These are phyloP conservation scores for Moxostoma hubbsi DNA, from an alignment of 2,797 vertebrate genomes.

Conservation along the genomic window DNA sequence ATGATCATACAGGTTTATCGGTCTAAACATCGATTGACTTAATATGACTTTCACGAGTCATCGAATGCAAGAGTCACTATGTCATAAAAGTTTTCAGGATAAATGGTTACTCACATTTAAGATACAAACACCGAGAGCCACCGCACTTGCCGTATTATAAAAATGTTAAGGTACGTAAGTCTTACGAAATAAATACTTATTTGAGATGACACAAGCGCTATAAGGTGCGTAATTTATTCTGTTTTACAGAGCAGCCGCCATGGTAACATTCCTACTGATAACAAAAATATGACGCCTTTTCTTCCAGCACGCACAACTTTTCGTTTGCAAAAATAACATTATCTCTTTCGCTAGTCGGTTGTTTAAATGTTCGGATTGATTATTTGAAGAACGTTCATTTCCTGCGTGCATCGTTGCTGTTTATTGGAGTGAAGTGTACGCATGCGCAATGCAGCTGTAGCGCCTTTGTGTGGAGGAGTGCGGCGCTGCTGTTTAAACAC, in stretches of 20 bases:
- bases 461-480: constrained; percentile 63
- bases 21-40: background rate
- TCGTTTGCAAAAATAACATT: background rate
- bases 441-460: constrained; percentile 74
- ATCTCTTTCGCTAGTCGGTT: no score
- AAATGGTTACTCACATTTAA: background rate
- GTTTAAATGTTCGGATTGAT: background rate
- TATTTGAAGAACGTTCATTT: background rate
- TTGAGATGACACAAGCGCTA: background rate
- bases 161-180: no score
- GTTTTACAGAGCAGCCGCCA: constrained; percentile 11
- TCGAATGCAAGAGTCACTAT: background rate
- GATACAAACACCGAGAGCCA: background rate
- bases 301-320: background rate
- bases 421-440: constrained; percentile 48
- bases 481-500: constrained; percentile 57
- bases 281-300: background rate
- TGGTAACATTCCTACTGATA: constrained; percentile 1
- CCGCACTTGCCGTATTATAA: background rate
- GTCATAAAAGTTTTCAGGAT: background rate
- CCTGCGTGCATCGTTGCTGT: background rate
- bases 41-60: constrained; percentile 6
- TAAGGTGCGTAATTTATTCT: constrained; percentile 4
- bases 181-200: background rate
- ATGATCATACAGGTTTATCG: no score